Conservation (phyloP, 2,888 invertebrate genomes). For the Perdita meconis region DNA sequence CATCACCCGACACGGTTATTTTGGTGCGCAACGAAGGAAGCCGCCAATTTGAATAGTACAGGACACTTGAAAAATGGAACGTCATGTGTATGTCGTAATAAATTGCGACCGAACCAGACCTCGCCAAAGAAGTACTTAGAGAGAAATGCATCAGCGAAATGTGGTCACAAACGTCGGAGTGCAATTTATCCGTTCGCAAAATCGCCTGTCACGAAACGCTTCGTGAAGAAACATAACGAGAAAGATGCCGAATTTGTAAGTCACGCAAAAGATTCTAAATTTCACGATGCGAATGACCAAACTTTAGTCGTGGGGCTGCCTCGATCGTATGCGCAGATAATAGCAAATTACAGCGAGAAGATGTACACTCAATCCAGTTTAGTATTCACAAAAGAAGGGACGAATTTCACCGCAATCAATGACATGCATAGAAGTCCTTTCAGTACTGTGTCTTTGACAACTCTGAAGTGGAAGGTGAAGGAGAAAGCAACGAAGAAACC, state of each 20-base stretch:
- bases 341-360: conserved; percentile 50
- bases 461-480: neutral
- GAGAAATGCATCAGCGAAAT: neutral
- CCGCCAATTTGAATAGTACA: neutral
- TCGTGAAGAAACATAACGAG: neutral
- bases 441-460: conserved; percentile 21
- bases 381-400: neutral
- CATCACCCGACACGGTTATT: conserved; percentile 2
- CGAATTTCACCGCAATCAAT: neutral
- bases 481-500: neutral
- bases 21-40: neutral
- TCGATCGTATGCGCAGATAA: conserved; percentile 59
- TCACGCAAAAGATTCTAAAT: neutral
- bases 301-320: neutral
- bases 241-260: neutral
- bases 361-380: neutral
- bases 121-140: conserved; percentile 22
- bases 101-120: neutral
- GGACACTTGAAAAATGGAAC: neutral
- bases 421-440: conserved; percentile 49
- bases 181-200: neutral
- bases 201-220: neutral
- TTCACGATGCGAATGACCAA: neutral
- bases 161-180: neutral
- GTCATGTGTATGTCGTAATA: neutral